These are phyloP conservation scores for Collichthys lucidus DNA, from an alignment of 2,113 vertebrate genomes.

Conservation along the genomic window DNA sequence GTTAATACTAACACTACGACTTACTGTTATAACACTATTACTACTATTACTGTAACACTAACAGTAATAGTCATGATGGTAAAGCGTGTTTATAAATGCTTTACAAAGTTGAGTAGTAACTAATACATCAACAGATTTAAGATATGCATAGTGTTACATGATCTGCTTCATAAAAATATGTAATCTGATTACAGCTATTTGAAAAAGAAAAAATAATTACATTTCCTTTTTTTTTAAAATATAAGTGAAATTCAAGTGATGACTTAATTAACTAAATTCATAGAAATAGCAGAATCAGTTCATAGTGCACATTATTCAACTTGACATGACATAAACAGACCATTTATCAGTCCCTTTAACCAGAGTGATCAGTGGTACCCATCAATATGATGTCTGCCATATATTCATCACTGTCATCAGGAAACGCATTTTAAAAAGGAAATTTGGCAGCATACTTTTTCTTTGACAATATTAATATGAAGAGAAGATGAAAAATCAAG, in stretches of 20 bases:
- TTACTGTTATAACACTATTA: background rate
- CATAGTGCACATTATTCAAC: conserved; percentile 4
- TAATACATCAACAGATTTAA: too few relatives aligned
- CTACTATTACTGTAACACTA: background rate
- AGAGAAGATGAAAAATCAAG: too few relatives aligned
- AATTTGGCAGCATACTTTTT: too few relatives aligned
- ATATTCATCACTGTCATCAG: conserved; percentile 43
- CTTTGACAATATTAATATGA: background rate
- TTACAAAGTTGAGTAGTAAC: too few relatives aligned
- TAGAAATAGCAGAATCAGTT: background rate
- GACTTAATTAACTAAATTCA: background rate
- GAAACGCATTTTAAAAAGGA: background rate
- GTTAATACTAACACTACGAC: background rate
- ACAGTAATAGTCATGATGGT: background rate
- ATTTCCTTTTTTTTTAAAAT: background rate
- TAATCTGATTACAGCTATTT: background rate
- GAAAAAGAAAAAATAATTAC: background rate
- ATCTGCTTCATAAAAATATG: background rate
- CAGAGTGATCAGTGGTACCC: conserved; percentile 9
- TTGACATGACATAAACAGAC: conserved; percentile 21
- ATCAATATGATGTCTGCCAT: conserved; percentile 37
- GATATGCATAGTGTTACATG: background rate
- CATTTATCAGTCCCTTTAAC: conserved; percentile 33
- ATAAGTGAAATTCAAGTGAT: background rate
- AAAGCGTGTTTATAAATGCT: background rate